Evolutionary conservation across 2,888 invertebrate species (phyloP).

Genomic region (Polylopha cassiicola): DNA sequence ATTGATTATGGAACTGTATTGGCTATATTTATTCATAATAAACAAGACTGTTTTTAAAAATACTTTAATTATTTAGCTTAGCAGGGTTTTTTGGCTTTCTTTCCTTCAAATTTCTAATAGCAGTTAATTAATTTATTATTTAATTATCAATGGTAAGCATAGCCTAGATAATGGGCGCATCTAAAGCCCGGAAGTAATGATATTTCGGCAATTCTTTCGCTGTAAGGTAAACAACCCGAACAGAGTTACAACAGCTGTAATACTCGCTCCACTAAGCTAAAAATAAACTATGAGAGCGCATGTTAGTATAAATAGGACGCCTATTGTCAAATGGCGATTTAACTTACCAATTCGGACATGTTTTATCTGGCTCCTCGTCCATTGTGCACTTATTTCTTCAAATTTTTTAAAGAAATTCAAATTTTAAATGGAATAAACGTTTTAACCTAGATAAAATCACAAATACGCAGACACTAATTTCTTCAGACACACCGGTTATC

Average conservation of each 20-base stretch:
- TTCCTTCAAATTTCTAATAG: no score
- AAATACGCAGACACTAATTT: constrained; percentile 2
- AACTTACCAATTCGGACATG: constrained; percentile 74
- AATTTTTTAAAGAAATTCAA: constrained; percentile 16
- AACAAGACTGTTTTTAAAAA: no score
- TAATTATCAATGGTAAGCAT: no score
- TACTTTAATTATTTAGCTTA: no score
- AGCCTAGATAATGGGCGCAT: no score
- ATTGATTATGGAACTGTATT: no score
- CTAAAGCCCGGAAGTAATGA: no score
- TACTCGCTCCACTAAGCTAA: constrained; percentile 66
- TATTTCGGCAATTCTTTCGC: constrained; percentile 15
- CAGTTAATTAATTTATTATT: no score
- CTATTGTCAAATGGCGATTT: constrained; percentile 45
- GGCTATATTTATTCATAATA: no score
- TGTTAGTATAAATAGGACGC: constrained; percentile 60
- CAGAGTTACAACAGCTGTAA: constrained; percentile 48
- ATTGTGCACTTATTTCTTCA: constrained; percentile 31
- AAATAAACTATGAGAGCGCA: constrained; percentile 62
- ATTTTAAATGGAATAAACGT: no score
- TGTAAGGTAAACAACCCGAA: constrained; percentile 56
- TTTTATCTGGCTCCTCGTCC: constrained; percentile 61
- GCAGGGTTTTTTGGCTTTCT: no score
- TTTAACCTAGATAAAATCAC: constrained; percentile 1
- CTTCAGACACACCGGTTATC: neutral